Evolutionary conservation across 2,113 vertebrate genomes (phyloP), one percentile per base, ranked within the genome.

Genomic region (Strigops habroptila): DNA sequence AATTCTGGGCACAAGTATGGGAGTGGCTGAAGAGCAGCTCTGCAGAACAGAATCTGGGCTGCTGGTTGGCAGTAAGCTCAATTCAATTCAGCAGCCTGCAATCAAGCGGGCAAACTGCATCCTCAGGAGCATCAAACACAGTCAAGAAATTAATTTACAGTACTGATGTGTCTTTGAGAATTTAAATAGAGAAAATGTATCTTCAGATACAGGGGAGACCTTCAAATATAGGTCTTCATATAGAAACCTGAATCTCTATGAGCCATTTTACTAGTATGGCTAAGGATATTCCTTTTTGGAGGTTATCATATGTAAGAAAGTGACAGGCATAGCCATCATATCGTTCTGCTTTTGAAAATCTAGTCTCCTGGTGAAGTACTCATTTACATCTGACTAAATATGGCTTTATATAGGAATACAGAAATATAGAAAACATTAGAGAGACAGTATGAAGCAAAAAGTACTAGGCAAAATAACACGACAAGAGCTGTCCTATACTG

Each of bases 61-160:
- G 7, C 16, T 44, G 69, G 12, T 8, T 3, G 19, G 12, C 48
- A 43, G 18, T 2, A n/a, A 13, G 14, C 6, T 60, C 14, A 16
- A 5, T 24, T 19, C 5, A 17, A 37, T 7, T 19, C 18, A 51
- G 18, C 1, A 7, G 14, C 9, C 11, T 22, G 16, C 3, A 62
- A 12, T 1, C 30, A 46, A n/a, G 3, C 41, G 4, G 11, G 12
- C 7, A 90, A 81, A 64, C 7, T 0, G 0, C 9, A 19, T 31
- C 3, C 49, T 21, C 10, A 5, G 8, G 6, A 7, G 3, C 19
- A 37, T 39, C 18, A 33, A 44, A 39, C 18, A 30, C 3, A 23
- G 1, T 13, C 14, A 62, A 31, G 35, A 70, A 88, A 48, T 78
- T 48, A 3, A 69, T 16, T 65, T 9, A 48, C 6, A 39, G 5